A percentile compares a stretch with the other conserved stretches of the same genome.
These are phyloP conservation scores for Nesometra sesokonis DNA, from an alignment of 35 echinoderm and acorn worm genomes.

Conservation along the genomic window DNA sequence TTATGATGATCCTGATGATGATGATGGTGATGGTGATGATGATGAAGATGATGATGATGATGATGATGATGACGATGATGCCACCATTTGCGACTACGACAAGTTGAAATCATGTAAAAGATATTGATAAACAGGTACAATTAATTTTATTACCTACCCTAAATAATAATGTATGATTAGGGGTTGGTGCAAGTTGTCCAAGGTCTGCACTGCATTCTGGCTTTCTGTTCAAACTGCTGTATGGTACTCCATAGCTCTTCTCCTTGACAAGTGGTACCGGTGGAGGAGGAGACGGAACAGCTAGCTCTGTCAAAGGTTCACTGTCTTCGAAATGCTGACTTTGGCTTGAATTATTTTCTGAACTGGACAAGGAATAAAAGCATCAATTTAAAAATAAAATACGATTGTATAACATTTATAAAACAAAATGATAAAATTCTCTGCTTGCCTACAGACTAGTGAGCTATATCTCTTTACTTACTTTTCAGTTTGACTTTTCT, in stretches of 20 bases:
- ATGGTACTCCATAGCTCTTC: constrained; percentile 6
- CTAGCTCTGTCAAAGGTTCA: not conserved
- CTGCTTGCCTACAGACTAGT: too few relatives aligned
- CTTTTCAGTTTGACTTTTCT: too few relatives aligned
- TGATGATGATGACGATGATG: not conserved
- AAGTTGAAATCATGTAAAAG: not conserved
- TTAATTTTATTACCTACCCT: constrained; percentile 36
- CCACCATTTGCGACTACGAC: not conserved
- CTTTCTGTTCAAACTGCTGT: constrained; percentile 40
- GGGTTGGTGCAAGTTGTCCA: constrained; percentile 25
- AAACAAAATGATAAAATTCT: too few relatives aligned
- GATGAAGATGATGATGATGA: not conserved
- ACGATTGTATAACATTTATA: too few relatives aligned
- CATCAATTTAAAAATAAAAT: too few relatives aligned
- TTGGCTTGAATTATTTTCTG: not conserved
- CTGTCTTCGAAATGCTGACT: not conserved
- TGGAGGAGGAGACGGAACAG: not conserved
- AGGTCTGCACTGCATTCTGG: constrained; percentile 32
- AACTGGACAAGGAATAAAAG: not conserved
- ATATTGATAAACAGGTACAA: not conserved
- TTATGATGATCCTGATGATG: too few relatives aligned
- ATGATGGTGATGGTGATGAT: not conserved
- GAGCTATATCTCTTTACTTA: too few relatives aligned
- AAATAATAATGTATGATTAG: constrained; percentile 50
- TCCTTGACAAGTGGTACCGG: not conserved